A percentile compares a stretch with the other conserved stretches of the same genome.
These are phyloP conservation scores for Glandiceps talaboti DNA, from an alignment of 53 echinoderm and acorn worm genomes.

Conservation along the genomic window DNA sequence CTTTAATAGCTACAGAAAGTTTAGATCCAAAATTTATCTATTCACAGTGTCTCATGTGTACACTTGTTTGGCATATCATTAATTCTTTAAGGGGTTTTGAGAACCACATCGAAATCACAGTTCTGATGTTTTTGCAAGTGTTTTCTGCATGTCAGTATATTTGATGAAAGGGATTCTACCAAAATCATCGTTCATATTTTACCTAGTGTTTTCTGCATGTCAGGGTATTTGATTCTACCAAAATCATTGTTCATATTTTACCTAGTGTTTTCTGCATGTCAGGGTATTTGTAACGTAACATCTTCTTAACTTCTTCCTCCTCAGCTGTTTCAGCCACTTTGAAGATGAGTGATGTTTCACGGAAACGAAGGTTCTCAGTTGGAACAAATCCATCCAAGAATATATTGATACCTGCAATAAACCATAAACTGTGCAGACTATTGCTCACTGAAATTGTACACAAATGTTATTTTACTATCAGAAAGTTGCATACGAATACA, in stretches of 20 bases:
- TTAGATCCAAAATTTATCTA: too few species aligned
- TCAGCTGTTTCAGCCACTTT: conserved; percentile 87
- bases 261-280: conserved; percentile 75
- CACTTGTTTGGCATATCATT: too few species aligned
- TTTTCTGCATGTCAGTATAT: too few species aligned
- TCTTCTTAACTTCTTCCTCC: conserved; percentile 78
- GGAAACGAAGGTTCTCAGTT: conserved; percentile 87
- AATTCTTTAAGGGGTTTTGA: too few species aligned
- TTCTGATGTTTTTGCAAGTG: too few species aligned
- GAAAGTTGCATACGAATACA: too few species aligned
- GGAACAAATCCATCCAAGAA: conserved; percentile 93
- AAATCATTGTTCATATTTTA: too few species aligned
- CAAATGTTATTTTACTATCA: neutral
- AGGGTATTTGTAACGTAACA: conserved; percentile 64
- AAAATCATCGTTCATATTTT: too few species aligned
- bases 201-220: conserved; percentile 79
- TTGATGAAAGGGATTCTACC: too few species aligned
- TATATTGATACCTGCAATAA: conserved; percentile 73
- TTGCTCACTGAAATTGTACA: neutral
- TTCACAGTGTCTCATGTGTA: too few species aligned
- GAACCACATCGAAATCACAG: too few species aligned
- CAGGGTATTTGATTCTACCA: conserved; percentile 71
- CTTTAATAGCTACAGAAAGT: too few species aligned
- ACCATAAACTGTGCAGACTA: neutral
- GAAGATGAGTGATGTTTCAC: conserved; percentile 84